Percentiles rank a stretch among this genome's conserved stretches.
These are phyloP conservation scores for Scrobipalpa costella DNA, from an alignment of 2,888 invertebrate genomes.

Conservation along the genomic window DNA sequence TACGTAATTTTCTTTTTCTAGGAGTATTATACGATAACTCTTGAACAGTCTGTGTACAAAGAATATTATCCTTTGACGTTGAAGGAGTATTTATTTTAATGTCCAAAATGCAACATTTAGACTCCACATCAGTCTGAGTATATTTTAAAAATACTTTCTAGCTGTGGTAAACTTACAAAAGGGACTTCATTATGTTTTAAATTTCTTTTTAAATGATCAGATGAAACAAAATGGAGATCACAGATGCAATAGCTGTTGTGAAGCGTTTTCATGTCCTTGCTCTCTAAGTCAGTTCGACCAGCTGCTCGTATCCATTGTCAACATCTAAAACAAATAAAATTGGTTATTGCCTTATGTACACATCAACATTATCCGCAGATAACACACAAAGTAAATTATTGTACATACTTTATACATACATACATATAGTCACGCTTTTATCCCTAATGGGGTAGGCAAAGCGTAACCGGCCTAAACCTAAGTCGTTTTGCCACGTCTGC, in stretches of 20 bases:
- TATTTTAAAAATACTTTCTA: conserved; percentile 5
- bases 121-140: conserved; percentile 20
- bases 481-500: no score
- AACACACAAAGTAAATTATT: no score
- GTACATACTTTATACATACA: no score
- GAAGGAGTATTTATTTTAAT: conserved; percentile 3
- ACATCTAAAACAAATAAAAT: conserved; percentile 13
- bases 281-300: conserved; percentile 20
- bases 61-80: conserved; percentile 8
- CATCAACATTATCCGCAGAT: no score
- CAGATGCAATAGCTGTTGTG: conserved; percentile 6
- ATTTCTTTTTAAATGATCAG: conserved; percentile 1
- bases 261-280: neutral
- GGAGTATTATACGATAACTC: neutral
- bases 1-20: conserved; percentile 22
- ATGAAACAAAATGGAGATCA: conserved; percentile 17
- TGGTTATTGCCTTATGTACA: no score
- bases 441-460: no score
- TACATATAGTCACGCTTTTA: no score
- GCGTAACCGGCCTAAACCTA: no score
- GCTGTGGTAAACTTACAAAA: conserved; percentile 1
- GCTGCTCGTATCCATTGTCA: conserved; percentile 9
- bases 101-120: neutral
- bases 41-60: conserved; percentile 22
- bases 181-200: conserved; percentile 12